Percentiles rank a stretch among this genome's conserved stretches.
phyloP scores from a whole-genome alignment of 1,140 invertebrate genomes.

The Nomia melanderi region DNA sequence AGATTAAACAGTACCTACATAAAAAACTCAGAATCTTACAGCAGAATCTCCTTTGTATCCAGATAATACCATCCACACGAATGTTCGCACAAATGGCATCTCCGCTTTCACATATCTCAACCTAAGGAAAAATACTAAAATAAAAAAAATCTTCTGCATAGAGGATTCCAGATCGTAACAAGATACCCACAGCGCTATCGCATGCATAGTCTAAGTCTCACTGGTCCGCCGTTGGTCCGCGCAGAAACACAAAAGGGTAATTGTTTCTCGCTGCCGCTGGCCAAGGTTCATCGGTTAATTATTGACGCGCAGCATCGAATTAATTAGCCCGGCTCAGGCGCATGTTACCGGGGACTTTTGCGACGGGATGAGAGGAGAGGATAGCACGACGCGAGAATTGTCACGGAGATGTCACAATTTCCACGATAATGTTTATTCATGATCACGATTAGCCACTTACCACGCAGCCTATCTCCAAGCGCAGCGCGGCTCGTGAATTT shows the following conservation, averaged over 20 bases:
- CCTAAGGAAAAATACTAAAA: too few relatives aligned
- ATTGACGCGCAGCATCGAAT: constrained; percentile 2
- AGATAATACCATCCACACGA: too few relatives aligned
- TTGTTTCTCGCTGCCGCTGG: not conserved
- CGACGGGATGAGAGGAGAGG: constrained; percentile 8
- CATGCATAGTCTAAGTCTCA: not conserved
- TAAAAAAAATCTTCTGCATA: too few relatives aligned
- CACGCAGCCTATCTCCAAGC: constrained; percentile 29
- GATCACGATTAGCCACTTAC: constrained; percentile 66
- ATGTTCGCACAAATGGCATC: too few relatives aligned
- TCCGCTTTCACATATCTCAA: too few relatives aligned
- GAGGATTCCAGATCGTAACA: not conserved
- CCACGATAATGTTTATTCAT: constrained; percentile 63
- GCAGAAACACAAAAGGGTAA: not conserved
- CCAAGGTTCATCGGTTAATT: constrained; percentile 7
- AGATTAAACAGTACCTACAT: too few relatives aligned
- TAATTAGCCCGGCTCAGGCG: constrained; percentile 4
- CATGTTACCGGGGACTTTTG: not conserved
- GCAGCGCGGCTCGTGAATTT: constrained; percentile 59
- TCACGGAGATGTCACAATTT: constrained; percentile 62
- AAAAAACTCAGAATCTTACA: too few relatives aligned
- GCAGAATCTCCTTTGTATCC: too few relatives aligned
- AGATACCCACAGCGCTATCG: not conserved
- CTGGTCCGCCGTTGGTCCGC: not conserved
- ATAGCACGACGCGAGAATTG: constrained; percentile 30